These are phyloP conservation scores for Emydoidea blandingii DNA, from an alignment of 2,797 vertebrate species.

Conservation along the genomic window DNA sequence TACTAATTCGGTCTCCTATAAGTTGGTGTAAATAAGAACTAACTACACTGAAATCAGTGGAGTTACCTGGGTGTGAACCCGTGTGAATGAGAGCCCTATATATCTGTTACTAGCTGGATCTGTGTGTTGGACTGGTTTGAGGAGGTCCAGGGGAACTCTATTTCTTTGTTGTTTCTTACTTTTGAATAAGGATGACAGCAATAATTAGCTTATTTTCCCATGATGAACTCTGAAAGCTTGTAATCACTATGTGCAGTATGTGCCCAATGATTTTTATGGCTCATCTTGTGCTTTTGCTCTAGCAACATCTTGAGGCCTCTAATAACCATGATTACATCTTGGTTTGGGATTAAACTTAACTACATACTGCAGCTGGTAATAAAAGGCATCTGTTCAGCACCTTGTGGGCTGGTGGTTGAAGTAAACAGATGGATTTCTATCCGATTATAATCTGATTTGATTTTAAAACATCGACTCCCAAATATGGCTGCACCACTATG, in stretches of 20 bases:
- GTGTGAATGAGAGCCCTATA: neutral
- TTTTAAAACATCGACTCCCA: neutral
- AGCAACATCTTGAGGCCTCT: neutral
- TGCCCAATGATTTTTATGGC: neutral
- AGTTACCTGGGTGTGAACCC: neutral
- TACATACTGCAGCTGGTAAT: neutral
- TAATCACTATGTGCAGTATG: neutral
- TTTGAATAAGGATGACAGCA: neutral
- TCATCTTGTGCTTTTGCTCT: neutral
- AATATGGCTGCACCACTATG: neutral
- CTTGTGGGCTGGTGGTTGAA: neutral
- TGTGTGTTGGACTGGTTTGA: neutral
- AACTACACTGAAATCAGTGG: neutral
- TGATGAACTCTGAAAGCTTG: neutral
- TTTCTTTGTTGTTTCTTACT: neutral
- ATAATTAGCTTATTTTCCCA: neutral
- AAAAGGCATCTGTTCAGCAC: neutral
- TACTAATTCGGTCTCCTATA: neutral
- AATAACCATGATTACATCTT: neutral
- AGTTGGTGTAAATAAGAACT: neutral
- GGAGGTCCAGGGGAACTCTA: neutral
- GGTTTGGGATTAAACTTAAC: neutral
- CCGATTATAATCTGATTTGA: neutral
- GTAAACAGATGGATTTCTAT: neutral
- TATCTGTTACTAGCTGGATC: neutral